Evolutionary conservation across 2,888 invertebrate genomes (phyloP), one percentile per base, ranked within the genome.

Genomic region (Hydropsyche betteni): DNA sequence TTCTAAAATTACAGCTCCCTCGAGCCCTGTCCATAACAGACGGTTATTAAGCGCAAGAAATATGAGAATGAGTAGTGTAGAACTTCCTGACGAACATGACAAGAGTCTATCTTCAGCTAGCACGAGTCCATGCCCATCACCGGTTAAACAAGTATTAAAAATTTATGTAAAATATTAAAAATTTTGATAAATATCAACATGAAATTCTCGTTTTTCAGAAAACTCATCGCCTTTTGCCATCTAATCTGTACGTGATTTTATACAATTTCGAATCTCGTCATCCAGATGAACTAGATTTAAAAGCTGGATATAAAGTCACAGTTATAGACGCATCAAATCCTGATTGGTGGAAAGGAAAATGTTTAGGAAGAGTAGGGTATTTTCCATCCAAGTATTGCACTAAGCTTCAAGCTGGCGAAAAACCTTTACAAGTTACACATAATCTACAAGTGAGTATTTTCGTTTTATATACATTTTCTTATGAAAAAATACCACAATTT

Each of bases 301-400:
- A 96, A 87, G 95, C 96, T 33, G 96, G 96, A 3, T 94, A 94
- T 86, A 90, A 90, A 82, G 94, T 98, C 74, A 96, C 95, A 10
- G 96, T 97, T 76, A 95, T 96, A 80, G 98, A 98, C 83, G 96
- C 95, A 68, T 92, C 96, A 0, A 97, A 98, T 85, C 94, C 94
- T 10, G 97, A 97, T 83, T 98, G 97, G 98, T 98, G 97, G 97
- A 96, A 96, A 87, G 98, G 97, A 68, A 97, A 96, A 84, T 95
- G 95, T 82, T 88, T 96, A 78, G 97, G 97, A 38, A 91, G 94
- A 81, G 90, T 94, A 70, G 98, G 98, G 10, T 97, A 93, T 86
- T 97, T 98, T 83, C 98, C 98, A 4, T 96, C 97, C 36, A 96
- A 96, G 82, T 98, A 98, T 83, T 97, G 97, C 80, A 94, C 95